Base-by-base conservation (phyloP, 1,140 invertebrate species). In the Ptiloglossa arizonensis region DNA sequence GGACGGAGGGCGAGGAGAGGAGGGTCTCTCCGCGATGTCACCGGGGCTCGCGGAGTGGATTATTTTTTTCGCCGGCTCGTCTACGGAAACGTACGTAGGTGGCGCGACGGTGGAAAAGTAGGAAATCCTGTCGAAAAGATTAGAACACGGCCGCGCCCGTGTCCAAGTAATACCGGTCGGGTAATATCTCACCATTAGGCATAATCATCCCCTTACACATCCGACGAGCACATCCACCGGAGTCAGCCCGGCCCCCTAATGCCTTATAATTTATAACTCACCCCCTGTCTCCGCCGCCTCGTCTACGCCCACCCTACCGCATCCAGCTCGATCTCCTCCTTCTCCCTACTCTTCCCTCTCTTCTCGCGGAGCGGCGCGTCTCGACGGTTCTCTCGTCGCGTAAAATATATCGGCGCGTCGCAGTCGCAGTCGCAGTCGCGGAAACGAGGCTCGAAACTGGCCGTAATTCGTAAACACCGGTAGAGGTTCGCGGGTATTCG, bases 171-270 rank as follows among this genome's bases (percentile, higher is more conserved):
- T 91, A 88, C 90, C 87, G 84, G 87, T 87, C 86, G 88, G 90
- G 91, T 92, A 91, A 93, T 93, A 93, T 93, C 91, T 93, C 92
- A 93, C 91, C 92, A 93, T 93, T 93, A 93, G 91, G 91, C 89
- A 92, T 93, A 93, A 93, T 93, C 92, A 93, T 92, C 91, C 91
- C 88, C 89, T 90, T 90, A 91, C 89, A 92, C 90, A 91, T 90
- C 88, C 90, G 88, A 83, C 83, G 81, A 86, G 83, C 86, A 88
- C 88, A 90, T 89, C 86, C 87, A 85, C 72, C 85, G 80, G 78
- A 87, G 87, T 88, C 86, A 85, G 88, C 78, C 81, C 69, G 79
- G 72, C 77, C 76, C 84, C 85, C 84, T 84, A 86, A 86, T 86
- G 85, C 85, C 85, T 86, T 86, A 87, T 87, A 87, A 87, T 87